A percentile compares a stretch with the other conserved stretches of the same genome.
Evolutionary conservation across 2,797 vertebrate species (phyloP).

Genomic region (Chelmon rostratus): DNA sequence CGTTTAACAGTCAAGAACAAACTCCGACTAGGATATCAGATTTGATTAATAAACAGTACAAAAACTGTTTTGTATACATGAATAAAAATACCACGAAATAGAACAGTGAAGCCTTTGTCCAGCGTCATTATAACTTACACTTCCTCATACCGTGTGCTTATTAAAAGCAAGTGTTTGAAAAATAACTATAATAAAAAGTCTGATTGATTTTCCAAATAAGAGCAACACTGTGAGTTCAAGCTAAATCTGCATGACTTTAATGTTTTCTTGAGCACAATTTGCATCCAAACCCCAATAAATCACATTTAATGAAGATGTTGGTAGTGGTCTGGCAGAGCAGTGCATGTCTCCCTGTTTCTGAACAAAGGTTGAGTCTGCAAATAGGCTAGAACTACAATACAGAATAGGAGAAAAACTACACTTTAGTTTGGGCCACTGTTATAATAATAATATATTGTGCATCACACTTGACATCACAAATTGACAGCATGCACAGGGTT

Average conservation of each 20-base stretch:
- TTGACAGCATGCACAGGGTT: background rate
- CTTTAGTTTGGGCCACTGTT: background rate
- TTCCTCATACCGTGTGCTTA: background rate
- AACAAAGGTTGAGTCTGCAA: background rate
- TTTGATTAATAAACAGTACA: slow-evolving; percentile 30
- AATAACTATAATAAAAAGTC: slow-evolving; percentile 4
- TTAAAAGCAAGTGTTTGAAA: slow-evolving; percentile 25
- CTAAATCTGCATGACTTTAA: slow-evolving; percentile 15
- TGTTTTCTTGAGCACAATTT: slow-evolving; percentile 28
- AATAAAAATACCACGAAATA: slow-evolving; percentile 16
- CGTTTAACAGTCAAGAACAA: slow-evolving; percentile 36
- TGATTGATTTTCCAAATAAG: background rate
- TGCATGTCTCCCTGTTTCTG: background rate
- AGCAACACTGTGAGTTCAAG: background rate
- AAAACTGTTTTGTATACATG: slow-evolving; percentile 28
- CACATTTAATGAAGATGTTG: slow-evolving; percentile 32
- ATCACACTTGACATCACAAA: background rate
- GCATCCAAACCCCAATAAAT: slow-evolving; percentile 45
- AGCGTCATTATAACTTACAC: background rate
- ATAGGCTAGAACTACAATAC: background rate
- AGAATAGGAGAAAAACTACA: background rate
- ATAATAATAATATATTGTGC: background rate
- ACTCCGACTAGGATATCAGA: slow-evolving; percentile 16
- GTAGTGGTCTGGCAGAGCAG: background rate
- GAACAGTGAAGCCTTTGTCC: slow-evolving; percentile 4